A percentile compares a stretch with the other conserved stretches of the same genome.
Conservation (phyloP, 2,113 vertebrate species). For the Plestiodon gilberti region DNA sequence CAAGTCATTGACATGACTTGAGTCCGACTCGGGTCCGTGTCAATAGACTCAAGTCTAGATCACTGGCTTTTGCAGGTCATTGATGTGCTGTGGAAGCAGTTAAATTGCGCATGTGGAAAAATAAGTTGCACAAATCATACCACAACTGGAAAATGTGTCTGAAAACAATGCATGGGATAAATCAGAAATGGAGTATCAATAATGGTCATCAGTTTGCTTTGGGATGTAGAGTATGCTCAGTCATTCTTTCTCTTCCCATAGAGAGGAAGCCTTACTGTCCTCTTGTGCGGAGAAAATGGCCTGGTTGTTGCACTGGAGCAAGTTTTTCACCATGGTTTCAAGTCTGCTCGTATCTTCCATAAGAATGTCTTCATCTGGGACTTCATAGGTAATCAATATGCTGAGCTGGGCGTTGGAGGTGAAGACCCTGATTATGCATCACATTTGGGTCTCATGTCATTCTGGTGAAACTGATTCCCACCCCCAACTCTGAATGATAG, state of each 20-base stretch:
- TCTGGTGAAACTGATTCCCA: neutral
- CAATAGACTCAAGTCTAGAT: too few relatives aligned
- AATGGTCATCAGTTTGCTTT: neutral
- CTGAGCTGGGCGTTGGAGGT: neutral
- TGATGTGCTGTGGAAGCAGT: neutral
- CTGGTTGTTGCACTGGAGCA: conserved; percentile 92
- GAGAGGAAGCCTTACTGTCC: conserved; percentile 92
- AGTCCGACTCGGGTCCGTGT: too few relatives aligned
- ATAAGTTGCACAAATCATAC: neutral
- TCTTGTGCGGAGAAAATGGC: conserved; percentile 93
- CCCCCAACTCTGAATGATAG: neutral
- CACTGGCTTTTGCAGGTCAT: neutral
- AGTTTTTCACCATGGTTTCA: conserved; percentile 94
- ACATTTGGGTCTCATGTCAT: neutral
- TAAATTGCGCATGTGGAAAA: too few relatives aligned
- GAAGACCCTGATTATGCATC: neutral
- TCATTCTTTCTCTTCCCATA: conserved; percentile 60
- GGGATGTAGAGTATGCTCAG: neutral
- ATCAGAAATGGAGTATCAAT: neutral
- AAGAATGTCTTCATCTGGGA: conserved; percentile 98
- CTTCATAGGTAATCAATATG: conserved; percentile 87
- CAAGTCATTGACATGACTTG: too few relatives aligned
- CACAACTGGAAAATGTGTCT: neutral
- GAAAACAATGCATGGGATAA: neutral
- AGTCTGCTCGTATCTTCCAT: conserved; percentile 91